Percentiles rank a stretch among this genome's conserved stretches.
phyloP scores from a whole-genome alignment of 2,888 invertebrate species.

The Folsomia candida region DNA sequence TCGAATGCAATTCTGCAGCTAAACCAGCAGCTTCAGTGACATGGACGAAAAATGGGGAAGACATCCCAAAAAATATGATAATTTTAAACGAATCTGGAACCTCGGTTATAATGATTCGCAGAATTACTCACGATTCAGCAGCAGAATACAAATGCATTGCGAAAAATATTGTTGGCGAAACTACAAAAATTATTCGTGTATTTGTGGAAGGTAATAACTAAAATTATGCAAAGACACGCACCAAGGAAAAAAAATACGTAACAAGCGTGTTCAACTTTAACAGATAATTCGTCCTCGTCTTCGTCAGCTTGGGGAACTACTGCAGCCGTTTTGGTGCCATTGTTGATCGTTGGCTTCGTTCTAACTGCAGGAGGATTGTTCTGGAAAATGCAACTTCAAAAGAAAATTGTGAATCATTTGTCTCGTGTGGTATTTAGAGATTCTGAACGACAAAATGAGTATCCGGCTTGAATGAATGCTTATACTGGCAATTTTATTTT shows the following conservation, averaged over 20 bases:
- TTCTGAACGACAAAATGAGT: constrained; percentile 1
- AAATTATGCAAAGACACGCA: neutral
- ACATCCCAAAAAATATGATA: constrained; percentile 29
- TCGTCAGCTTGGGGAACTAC: constrained; percentile 31
- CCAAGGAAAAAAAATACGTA: neutral
- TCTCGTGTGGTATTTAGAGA: constrained; percentile 38
- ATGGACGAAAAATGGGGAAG: constrained; percentile 23
- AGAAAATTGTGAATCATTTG: constrained; percentile 35
- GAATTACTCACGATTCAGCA: constrained; percentile 26
- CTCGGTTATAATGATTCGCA: constrained; percentile 30
- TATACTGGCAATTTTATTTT: no score
- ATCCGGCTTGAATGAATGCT: neutral
- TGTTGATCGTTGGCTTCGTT: constrained; percentile 25
- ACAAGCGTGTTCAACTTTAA: neutral
- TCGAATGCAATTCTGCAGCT: constrained; percentile 19
- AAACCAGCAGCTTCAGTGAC: constrained; percentile 2
- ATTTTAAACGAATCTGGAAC: constrained; percentile 36
- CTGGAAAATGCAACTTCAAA: constrained; percentile 36
- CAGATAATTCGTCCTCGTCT: neutral
- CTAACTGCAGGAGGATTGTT: constrained; percentile 20
- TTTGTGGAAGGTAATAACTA: constrained; percentile 29
- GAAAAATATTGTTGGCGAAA: constrained; percentile 32
- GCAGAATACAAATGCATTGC: constrained; percentile 29
- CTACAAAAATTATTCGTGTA: constrained; percentile 27
- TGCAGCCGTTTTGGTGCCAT: constrained; percentile 33